Percentiles rank a stretch among this genome's conserved stretches.
phyloP scores from a whole-genome alignment of 2,113 vertebrate species.

The Acrocephalus kingi region DNA sequence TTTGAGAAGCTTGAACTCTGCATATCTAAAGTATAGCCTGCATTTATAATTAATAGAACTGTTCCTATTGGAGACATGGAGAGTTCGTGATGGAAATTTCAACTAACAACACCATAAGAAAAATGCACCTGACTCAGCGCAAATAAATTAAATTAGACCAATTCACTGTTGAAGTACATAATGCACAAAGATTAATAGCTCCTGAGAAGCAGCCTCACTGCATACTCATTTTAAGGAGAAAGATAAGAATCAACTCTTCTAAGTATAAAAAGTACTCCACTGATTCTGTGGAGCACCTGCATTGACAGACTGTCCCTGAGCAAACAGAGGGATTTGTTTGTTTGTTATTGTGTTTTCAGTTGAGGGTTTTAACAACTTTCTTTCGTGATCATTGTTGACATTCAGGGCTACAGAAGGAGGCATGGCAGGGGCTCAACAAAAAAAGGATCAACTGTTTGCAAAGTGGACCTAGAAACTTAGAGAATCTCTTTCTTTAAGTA shows the following conservation, averaged over 20 bases:
- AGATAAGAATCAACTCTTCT: background rate
- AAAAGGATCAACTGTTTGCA: background rate
- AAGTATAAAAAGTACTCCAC: background rate
- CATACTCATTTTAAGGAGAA: background rate
- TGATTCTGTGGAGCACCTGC: background rate
- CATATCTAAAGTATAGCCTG: background rate
- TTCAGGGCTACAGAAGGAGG: background rate
- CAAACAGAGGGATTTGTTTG: background rate
- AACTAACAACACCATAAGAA: background rate
- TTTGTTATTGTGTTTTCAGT: background rate
- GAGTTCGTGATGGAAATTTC: background rate
- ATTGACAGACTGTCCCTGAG: background rate
- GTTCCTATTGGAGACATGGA: background rate
- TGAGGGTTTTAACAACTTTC: background rate
- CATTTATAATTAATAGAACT: slow-evolving; percentile 7
- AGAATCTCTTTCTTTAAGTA: background rate
- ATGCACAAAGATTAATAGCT: background rate
- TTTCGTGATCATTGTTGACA: background rate
- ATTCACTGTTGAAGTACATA: background rate
- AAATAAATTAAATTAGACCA: background rate
- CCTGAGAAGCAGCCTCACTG: background rate
- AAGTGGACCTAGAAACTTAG: background rate
- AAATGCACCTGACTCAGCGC: background rate
- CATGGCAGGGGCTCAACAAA: background rate
- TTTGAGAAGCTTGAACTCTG: background rate